Conservation (phyloP, 2,113 vertebrate genomes). For the Meles meles region DNA sequence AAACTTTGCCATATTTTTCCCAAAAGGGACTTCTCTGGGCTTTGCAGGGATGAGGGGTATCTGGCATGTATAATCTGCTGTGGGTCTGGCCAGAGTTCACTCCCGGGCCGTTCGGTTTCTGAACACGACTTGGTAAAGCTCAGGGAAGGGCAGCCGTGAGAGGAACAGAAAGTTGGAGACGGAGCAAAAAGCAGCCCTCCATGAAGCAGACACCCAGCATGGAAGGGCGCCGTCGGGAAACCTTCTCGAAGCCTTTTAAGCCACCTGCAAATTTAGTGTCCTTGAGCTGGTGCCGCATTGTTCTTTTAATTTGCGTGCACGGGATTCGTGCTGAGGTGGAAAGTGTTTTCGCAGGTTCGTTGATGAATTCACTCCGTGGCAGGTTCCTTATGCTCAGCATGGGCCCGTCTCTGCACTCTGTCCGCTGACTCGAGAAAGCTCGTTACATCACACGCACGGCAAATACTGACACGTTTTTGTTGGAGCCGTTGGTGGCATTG, state of each 20-base stretch:
- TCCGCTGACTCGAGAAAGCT: too few relatives aligned
- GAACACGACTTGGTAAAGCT: background rate
- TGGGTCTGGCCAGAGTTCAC: background rate
- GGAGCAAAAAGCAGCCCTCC: background rate
- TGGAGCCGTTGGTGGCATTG: background rate
- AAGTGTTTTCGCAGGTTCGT: too few relatives aligned
- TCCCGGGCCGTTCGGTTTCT: background rate
- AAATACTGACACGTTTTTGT: background rate
- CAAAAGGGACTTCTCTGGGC: background rate
- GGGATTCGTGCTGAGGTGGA: rapidly evolving
- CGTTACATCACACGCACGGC: background rate
- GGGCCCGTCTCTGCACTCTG: too few relatives aligned
- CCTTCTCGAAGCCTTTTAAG: background rate
- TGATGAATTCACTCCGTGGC: rapidly evolving
- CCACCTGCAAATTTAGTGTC: too few relatives aligned
- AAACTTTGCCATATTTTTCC: background rate
- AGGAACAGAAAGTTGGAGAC: background rate
- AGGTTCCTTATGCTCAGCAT: background rate
- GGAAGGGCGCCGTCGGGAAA: rapidly evolving
- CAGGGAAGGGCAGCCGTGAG: rapidly evolving
- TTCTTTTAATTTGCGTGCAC: background rate
- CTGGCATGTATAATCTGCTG: background rate
- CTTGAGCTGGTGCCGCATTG: too few relatives aligned
- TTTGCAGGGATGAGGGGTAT: background rate
- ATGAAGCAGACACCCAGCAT: rapidly evolving